Evolutionary conservation across 2,888 invertebrate species (phyloP), one percentile per base, ranked within the genome.

Genomic region (Napeogenes inachia): DNA sequence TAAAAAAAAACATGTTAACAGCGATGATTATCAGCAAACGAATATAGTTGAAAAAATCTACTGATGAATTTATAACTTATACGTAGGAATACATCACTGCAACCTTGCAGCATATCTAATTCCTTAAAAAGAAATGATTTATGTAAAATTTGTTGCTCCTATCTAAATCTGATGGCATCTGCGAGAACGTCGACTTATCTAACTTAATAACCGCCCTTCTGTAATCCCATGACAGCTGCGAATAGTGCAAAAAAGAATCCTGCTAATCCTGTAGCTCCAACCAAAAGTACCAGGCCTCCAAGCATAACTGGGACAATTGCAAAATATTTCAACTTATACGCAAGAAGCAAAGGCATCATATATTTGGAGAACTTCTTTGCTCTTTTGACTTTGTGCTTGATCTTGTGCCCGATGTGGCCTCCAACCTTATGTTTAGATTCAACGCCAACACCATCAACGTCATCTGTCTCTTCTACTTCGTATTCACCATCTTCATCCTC

Each of bases 231-330:
- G 4, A 95, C 94, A 2, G 96, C 95, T 58, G 96, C 95, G 75
- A 97, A 96, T 13, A 97, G 85, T 0, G 96, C 96, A 79, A 96
- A 97, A 91, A 97, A 97, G 87, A 97, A 96, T 68, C 96, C 96
- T 30, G 96, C 96, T 63, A 96, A 80, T 21, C 95, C 95, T 0
- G 96, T 95, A 0, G 95, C 94, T 65, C 95, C 95, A 4, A 95
- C 93, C 57, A 97, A 81, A 8, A 97, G 84, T 2, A 95, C 86
- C 32, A 96, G 81, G 5, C 93, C 93, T 59, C 95, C 94, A 68
- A 96, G 91, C 78, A 96, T 81, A 0, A 95, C 91, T 0, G 96
- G 96, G 47, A 96, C 92, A 60, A 96, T 79, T 2, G 95, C 93
- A 71, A 96, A 92, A 80, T 95, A 96, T 80, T 96, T 96, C 77